Conservation (phyloP, 53 echinoderm and acorn worm genomes). For the Paelopatides confundens region DNA sequence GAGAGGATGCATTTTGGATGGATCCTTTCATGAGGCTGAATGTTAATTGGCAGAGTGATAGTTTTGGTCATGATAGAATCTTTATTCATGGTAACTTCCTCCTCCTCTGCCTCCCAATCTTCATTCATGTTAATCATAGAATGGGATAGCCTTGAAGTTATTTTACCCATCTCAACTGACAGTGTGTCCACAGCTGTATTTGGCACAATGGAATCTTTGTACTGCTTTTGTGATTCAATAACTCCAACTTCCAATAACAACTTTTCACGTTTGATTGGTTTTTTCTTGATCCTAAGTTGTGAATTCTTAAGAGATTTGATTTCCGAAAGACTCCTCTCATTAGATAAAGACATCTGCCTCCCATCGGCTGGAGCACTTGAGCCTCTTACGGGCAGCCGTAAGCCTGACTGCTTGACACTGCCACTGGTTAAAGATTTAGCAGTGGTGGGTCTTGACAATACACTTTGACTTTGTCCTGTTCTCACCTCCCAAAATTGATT, state of each 20-base stretch:
- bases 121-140: neutral
- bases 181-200: slow-evolving; percentile 13
- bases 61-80: slow-evolving; percentile 20
- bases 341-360: neutral
- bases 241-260: slow-evolving; percentile 76
- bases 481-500: neutral
- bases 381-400: slow-evolving; percentile 69
- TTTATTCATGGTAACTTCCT: neutral
- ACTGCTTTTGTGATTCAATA: slow-evolving; percentile 84
- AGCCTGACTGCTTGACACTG: neutral
- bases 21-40: slow-evolving; percentile 70
- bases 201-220: slow-evolving; percentile 57
- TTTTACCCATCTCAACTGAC: neutral
- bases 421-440: slow-evolving; percentile 67
- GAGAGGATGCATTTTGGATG: slow-evolving; percentile 72
- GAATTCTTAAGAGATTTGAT: slow-evolving; percentile 81
- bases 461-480: neutral
- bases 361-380: slow-evolving; percentile 85
- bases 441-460: slow-evolving; percentile 73
- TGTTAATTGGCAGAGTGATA: slow-evolving; percentile 55
- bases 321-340: slow-evolving; percentile 63
- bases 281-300: slow-evolving; percentile 68
- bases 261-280: slow-evolving; percentile 73
- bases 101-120: neutral
- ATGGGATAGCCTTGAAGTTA: neutral